phyloP scores from a whole-genome alignment of 2,797 vertebrate genomes.

The Tadarida brasiliensis region DNA sequence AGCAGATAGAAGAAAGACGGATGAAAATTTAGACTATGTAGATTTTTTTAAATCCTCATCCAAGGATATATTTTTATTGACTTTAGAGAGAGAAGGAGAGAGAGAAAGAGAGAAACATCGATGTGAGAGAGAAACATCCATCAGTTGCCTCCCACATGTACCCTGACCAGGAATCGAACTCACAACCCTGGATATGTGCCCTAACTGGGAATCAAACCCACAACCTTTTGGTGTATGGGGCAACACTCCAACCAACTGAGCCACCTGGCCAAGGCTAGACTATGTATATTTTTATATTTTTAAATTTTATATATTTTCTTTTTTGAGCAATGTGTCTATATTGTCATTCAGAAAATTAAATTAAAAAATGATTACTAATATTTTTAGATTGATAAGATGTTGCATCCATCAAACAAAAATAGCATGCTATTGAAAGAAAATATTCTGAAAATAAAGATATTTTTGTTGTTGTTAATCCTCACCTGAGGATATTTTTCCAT shows the following conservation, averaged over 20 bases:
- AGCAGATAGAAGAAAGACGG: neutral
- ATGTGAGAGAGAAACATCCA: neutral
- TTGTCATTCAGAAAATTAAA: conserved; percentile 1
- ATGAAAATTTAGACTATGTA: conserved; percentile 2
- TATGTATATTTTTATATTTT: conserved; percentile 45
- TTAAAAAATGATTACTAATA: conserved; percentile 26
- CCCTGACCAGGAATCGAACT: neutral
- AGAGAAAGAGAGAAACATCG: neutral
- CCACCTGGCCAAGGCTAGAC: neutral
- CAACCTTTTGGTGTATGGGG: neutral
- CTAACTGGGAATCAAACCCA: neutral
- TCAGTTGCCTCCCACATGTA: neutral
- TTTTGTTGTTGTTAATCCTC: no score
- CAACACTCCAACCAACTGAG: neutral
- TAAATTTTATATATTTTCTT: conserved; percentile 19
- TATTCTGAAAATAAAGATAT: conserved; percentile 3
- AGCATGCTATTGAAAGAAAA: neutral
- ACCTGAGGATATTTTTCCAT: no score
- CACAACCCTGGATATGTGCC: neutral
- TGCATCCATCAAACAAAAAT: conserved; percentile 37
- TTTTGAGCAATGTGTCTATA: conserved; percentile 24
- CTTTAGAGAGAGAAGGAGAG: neutral
- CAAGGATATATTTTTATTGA: neutral
- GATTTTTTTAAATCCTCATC: neutral
- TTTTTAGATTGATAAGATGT: neutral